phyloP scores from a whole-genome alignment of 1,140 invertebrate species.

The Trigoniulus corallinus region DNA sequence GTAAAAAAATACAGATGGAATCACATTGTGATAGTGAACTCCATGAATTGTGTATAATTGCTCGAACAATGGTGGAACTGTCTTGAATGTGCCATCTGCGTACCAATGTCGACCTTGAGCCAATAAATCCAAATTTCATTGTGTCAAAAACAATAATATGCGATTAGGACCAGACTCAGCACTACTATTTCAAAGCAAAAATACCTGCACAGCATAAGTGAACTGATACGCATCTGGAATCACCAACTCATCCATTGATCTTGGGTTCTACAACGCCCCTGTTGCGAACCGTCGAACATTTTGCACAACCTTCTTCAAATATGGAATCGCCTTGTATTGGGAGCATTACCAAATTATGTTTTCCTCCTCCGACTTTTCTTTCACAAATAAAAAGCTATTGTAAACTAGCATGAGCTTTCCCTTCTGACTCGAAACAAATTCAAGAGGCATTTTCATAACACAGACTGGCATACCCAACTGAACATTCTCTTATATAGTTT shows the following conservation, averaged over 20 bases:
- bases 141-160: constrained; percentile 6
- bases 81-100: constrained; percentile 8
- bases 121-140: constrained; percentile 7
- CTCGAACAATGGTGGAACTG: constrained; percentile 9
- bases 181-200: background rate
- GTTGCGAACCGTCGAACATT: background rate
- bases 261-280: background rate
- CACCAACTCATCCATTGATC: background rate
- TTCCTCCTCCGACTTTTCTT: too few relatives aligned
- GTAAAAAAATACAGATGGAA: constrained; percentile 1
- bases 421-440: too few relatives aligned
- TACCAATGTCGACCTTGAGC: background rate
- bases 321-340: too few relatives aligned
- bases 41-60: constrained; percentile 10
- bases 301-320: too few relatives aligned
- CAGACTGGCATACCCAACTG: too few relatives aligned
- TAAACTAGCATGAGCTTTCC: too few relatives aligned
- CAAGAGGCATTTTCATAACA: too few relatives aligned
- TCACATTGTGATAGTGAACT: constrained; percentile 6
- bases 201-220: background rate
- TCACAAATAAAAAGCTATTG: too few relatives aligned
- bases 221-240: background rate
- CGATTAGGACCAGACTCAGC: background rate
- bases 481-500: too few relatives aligned
- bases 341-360: too few relatives aligned